Percentiles rank a stretch among this genome's conserved stretches.
Evolutionary conservation across 2,888 invertebrate species (phyloP).

Genomic region (Cephonodes hylas): DNA sequence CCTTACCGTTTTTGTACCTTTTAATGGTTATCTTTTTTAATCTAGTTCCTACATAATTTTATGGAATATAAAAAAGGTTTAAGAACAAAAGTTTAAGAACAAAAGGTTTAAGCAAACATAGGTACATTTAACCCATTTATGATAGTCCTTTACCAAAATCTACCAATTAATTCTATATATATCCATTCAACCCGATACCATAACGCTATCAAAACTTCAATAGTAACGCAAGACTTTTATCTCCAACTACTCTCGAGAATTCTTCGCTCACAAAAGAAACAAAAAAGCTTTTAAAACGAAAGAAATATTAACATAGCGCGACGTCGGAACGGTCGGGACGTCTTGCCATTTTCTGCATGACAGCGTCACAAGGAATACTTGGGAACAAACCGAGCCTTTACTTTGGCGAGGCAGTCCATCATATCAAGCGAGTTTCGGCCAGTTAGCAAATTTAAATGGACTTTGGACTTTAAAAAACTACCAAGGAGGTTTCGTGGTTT

Average conservation of each 20-base stretch:
- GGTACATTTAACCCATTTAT: too few species aligned
- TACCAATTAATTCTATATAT: background rate
- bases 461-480: background rate
- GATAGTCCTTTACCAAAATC: background rate
- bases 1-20: too few species aligned
- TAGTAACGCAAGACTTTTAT: conserved; percentile 18
- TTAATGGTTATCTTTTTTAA: too few species aligned
- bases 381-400: conserved; percentile 20
- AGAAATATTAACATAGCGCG: conserved; percentile 41
- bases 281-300: conserved; percentile 29
- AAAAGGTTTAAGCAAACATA: too few species aligned
- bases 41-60: too few species aligned
- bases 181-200: background rate
- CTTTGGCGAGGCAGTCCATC: background rate
- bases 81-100: too few species aligned
- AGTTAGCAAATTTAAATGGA: background rate
- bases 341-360: conserved; percentile 30
- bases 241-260: conserved; percentile 16
- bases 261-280: conserved; percentile 32
- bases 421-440: background rate
- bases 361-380: conserved; percentile 22
- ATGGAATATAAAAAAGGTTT: too few species aligned
- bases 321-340: conserved; percentile 11
- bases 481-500: background rate
- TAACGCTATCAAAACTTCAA: background rate